Conservation (phyloP, 2,797 vertebrate genomes). For the Ctenopoma kingsleyae region DNA sequence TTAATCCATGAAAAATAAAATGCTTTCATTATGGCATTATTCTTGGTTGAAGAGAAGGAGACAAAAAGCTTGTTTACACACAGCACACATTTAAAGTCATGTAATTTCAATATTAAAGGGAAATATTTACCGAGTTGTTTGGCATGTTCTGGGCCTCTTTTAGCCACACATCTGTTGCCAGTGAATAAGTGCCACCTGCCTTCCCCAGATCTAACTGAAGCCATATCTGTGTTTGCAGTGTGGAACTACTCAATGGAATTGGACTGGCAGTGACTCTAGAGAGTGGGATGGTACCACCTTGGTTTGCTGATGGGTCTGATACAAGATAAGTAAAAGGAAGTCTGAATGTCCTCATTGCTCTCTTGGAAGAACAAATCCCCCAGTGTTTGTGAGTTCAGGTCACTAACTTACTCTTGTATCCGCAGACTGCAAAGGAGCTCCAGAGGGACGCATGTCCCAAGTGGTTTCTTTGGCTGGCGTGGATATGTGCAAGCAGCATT, state of each 20-base stretch:
- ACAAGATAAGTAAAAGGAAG: background rate
- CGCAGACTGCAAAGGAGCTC: constrained; percentile 16
- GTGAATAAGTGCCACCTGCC: constrained; percentile 16
- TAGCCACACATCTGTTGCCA: constrained; percentile 32
- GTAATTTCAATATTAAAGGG: constrained; percentile 17
- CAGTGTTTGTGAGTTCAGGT: constrained; percentile 5
- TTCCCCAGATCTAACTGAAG: background rate
- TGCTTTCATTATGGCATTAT: background rate
- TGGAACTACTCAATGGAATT: constrained; percentile 8
- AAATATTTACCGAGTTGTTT: constrained; percentile 34
- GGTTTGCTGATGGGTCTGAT: constrained; percentile 18
- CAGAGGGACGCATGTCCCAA: constrained; percentile 2
- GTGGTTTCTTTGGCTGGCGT: background rate
- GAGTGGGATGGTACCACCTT: constrained; percentile 1
- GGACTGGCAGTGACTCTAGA: constrained; percentile 12
- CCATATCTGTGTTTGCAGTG: background rate
- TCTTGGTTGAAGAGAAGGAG: background rate
- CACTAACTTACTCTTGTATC: constrained; percentile 12
- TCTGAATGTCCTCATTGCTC: background rate
- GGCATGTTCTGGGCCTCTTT: constrained; percentile 2
- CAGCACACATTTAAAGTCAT: background rate
- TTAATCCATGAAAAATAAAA: background rate
- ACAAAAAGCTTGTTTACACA: background rate
- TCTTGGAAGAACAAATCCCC: constrained; percentile 4
- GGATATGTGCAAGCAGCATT: background rate